Percentiles rank a stretch among this genome's conserved stretches.
These are phyloP conservation scores for Pleuronectes platessa DNA, from an alignment of 2,113 vertebrate genomes.

Conservation along the genomic window DNA sequence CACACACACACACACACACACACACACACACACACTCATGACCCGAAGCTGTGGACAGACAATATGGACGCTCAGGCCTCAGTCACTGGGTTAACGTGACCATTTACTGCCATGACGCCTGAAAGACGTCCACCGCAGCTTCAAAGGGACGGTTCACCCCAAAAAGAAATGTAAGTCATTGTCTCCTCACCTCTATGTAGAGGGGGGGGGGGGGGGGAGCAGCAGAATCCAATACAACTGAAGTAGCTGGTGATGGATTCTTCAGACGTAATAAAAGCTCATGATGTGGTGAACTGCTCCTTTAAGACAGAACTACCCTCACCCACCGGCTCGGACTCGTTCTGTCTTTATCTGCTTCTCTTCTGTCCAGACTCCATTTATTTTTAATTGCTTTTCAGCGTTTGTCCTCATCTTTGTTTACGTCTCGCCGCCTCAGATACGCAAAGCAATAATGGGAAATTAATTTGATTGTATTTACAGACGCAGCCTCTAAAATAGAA, in stretches of 20 bases:
- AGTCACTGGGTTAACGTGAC: slow-evolving; percentile 63
- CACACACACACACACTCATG: slow-evolving; percentile 3
- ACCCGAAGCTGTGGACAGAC: slow-evolving; percentile 6
- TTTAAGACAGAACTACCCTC: too few relatives aligned
- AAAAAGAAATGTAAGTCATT: too few relatives aligned
- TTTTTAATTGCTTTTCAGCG: slow-evolving; percentile 74
- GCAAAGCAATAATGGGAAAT: slow-evolving; percentile 65
- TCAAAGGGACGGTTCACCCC: too few relatives aligned
- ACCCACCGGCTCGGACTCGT: background rate
- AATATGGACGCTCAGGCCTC: slow-evolving; percentile 16
- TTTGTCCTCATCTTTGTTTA: slow-evolving; percentile 73
- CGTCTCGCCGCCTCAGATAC: slow-evolving; percentile 65
- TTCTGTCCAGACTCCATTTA: slow-evolving; percentile 60
- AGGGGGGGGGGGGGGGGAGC: too few relatives aligned
- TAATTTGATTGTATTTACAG: slow-evolving; percentile 67
- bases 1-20: background rate
- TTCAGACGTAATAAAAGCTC: too few relatives aligned
- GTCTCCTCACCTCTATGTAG: too few relatives aligned
- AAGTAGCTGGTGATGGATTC: too few relatives aligned
- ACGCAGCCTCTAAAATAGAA: slow-evolving; percentile 18
- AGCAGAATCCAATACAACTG: too few relatives aligned
- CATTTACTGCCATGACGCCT: slow-evolving; percentile 55
- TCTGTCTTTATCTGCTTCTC: slow-evolving; percentile 50
- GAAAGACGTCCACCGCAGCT: too few relatives aligned
- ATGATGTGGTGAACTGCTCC: too few relatives aligned